phyloP scores from a whole-genome alignment of 2,113 vertebrate genomes.

The Onychostoma macrolepis region DNA sequence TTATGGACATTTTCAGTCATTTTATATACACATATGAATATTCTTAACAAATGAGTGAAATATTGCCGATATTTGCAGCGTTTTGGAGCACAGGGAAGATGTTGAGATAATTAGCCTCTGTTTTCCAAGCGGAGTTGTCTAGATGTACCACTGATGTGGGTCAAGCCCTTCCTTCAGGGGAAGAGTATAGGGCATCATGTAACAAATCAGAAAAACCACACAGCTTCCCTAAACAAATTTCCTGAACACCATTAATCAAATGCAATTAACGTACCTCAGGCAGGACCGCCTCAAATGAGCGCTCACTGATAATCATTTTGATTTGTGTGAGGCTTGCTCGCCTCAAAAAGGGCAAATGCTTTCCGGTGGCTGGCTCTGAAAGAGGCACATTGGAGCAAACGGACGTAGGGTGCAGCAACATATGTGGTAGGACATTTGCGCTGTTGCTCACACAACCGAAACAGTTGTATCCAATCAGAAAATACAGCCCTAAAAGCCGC shows the following conservation, averaged over 20 bases:
- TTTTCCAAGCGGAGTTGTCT: neutral
- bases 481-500: constrained; percentile 14
- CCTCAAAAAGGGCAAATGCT: constrained; percentile 11
- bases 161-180: neutral
- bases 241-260: constrained; percentile 9
- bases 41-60: neutral
- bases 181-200: neutral
- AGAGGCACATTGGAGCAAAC: neutral
- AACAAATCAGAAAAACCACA: neutral
- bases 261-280: neutral
- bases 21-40: neutral
- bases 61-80: neutral
- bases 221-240: constrained; percentile 18
- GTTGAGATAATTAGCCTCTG: neutral
- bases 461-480: constrained; percentile 39
- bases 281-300: neutral
- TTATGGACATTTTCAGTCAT: neutral
- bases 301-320: constrained; percentile 2
- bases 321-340: neutral
- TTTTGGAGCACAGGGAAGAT: neutral
- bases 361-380: neutral
- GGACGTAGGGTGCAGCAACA: neutral
- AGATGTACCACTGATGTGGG: neutral
- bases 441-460: constrained; percentile 1
- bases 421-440: neutral